Conservation (phyloP, 2,113 vertebrate species). For the Prolemur simus region DNA sequence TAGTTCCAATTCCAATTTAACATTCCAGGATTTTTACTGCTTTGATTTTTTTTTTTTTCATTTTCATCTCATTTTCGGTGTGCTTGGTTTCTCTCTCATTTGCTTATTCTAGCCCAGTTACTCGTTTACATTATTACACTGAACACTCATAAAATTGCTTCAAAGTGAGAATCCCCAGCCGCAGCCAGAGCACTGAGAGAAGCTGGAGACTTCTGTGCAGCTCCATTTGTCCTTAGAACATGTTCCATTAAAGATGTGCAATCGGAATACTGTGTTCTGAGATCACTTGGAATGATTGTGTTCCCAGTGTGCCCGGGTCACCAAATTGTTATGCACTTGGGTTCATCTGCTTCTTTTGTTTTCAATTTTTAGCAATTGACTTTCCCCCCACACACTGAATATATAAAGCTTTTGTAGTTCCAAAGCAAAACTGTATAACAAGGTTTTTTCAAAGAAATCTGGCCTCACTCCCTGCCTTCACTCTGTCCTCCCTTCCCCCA, state of each 20-base stretch:
- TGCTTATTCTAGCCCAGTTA: accelerated
- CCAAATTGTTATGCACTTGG: not conserved
- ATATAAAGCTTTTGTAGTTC: not conserved
- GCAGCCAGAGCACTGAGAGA: not conserved
- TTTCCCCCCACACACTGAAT: not conserved
- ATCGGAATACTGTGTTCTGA: not conserved
- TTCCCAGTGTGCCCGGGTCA: not conserved
- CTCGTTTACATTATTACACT: not conserved
- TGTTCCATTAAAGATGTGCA: not conserved
- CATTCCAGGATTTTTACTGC: not conserved
- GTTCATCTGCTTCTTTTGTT: not conserved
- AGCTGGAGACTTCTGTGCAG: not conserved
- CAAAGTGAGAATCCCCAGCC: not conserved
- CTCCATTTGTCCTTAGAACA: not conserved
- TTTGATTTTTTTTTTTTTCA: not conserved
- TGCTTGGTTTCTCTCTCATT: not conserved
- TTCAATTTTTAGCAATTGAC: not conserved
- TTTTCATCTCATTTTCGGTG: not conserved
- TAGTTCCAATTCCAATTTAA: not conserved
- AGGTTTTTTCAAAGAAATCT: not conserved
- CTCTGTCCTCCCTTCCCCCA: not conserved
- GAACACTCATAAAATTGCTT: accelerated
- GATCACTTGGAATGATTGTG: not conserved
- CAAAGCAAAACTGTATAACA: not conserved
- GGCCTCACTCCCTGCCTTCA: not conserved